These are phyloP conservation scores for Tapirus indicus DNA, from an alignment of 2,797 vertebrate genomes.

Conservation along the genomic window DNA sequence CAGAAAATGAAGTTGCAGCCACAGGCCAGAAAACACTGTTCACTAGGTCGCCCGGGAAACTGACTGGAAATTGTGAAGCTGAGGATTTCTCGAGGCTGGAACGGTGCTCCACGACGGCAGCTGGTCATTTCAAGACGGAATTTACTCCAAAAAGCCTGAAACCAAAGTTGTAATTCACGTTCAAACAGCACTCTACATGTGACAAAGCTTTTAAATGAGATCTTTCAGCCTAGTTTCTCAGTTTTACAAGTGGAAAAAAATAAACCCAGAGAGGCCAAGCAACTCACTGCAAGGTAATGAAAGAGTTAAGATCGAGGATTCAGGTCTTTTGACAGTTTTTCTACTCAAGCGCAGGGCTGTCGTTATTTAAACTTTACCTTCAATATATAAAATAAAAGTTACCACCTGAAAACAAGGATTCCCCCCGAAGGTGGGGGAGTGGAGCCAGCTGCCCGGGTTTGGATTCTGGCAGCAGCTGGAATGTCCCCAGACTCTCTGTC, in stretches of 20 bases:
- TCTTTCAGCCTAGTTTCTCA: neutral
- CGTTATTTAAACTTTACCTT: constrained; percentile 8
- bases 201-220: constrained; percentile 19
- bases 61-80: neutral
- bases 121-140: constrained; percentile 25
- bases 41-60: constrained; percentile 33
- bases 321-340: neutral
- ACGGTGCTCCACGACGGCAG: neutral
- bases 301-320: constrained; percentile 16
- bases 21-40: neutral
- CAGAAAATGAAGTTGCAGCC: constrained; percentile 30
- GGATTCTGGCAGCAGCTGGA: neutral
- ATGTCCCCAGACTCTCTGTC: neutral
- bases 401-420: neutral
- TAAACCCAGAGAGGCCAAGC: neutral
- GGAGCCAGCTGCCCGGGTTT: neutral
- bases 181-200: constrained; percentile 14
- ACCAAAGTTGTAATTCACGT: constrained; percentile 32
- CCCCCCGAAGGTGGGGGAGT: neutral
- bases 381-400: neutral
- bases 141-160: constrained; percentile 42
- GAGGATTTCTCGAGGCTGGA: neutral
- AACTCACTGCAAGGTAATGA: neutral
- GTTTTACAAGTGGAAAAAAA: neutral
- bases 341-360: neutral